phyloP scores from a whole-genome alignment of 2,797 vertebrate species.

The Pangasius larnaudii region DNA sequence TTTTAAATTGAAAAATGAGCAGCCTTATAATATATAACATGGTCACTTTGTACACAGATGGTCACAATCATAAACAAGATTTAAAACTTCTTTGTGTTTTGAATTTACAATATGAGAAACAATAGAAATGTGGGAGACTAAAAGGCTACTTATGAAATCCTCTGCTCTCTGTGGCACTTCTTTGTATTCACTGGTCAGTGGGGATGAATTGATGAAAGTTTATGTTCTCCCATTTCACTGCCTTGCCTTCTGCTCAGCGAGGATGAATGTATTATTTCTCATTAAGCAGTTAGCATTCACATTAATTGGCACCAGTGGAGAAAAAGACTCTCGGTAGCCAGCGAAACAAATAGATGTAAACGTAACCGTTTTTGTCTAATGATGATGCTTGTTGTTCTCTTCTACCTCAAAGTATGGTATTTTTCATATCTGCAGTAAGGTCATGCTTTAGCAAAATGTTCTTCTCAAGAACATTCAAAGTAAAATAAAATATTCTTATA shows the following conservation, averaged over 20 bases:
- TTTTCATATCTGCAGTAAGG: conserved; percentile 91
- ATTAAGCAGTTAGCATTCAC: conserved; percentile 95
- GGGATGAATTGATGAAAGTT: conserved; percentile 86
- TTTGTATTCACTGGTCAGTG: conserved; percentile 79
- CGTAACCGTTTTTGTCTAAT: conserved; percentile 89
- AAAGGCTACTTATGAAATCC: conserved; percentile 61
- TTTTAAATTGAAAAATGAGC: conserved; percentile 21
- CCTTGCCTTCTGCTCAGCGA: conserved; percentile 98
- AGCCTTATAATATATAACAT: conserved; percentile 22
- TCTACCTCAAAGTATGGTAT: conserved; percentile 97
- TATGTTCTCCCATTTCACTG: conserved; percentile 82
- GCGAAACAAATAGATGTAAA: conserved; percentile 89
- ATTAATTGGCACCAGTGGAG: conserved; percentile 99
- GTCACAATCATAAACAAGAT: not conserved
- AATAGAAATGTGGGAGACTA: conserved; percentile 64
- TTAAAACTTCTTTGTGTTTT: conserved; percentile 22
- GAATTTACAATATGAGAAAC: not conserved
- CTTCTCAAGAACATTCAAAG: conserved; percentile 99
- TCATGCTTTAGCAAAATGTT: conserved; percentile 99
- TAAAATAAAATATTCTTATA: conserved; percentile 99
- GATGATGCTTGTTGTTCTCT: conserved; percentile 93
- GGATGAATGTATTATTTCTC: conserved; percentile 85
- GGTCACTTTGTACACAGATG: conserved; percentile 14
- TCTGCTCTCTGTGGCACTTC: conserved; percentile 66
- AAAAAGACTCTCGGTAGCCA: conserved; percentile 96